Percentiles rank a stretch among this genome's conserved stretches.
Conservation (phyloP, 64 coral and sea anemone genomes). For the Dendrophyllia cribrosa region DNA sequence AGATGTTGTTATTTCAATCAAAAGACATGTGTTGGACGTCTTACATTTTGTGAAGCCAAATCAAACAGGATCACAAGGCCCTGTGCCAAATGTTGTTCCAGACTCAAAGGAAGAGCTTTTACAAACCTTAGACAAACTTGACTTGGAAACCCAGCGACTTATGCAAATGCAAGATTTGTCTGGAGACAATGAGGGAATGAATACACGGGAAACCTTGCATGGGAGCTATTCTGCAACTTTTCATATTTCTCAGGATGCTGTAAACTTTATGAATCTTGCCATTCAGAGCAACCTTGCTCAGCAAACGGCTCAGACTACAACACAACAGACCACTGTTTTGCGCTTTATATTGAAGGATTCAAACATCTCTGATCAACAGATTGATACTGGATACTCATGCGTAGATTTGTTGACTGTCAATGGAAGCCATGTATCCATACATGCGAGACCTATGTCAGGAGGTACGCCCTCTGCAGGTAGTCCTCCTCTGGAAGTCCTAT, state of each 20-base stretch:
- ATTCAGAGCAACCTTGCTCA: not conserved
- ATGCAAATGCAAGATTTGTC: not conserved
- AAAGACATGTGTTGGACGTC: not conserved
- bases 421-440: not conserved
- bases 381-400: not conserved
- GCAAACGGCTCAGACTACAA: not conserved
- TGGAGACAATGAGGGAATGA: not conserved
- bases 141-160: not conserved
- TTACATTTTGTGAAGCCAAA: constrained; percentile 9
- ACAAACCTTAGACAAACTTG: not conserved
- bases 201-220: not conserved
- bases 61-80: not conserved
- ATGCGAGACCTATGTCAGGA: not conserved
- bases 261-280: not conserved
- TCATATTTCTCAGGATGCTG: constrained; percentile 14
- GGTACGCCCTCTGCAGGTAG: not conserved
- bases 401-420: constrained; percentile 25
- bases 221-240: constrained; percentile 30
- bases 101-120: constrained; percentile 14
- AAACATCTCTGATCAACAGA: not conserved
- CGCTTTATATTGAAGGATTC: constrained; percentile 11
- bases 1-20: not conserved
- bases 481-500: not conserved
- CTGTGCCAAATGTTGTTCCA: not conserved
- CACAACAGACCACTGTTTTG: not conserved